Base-by-base conservation (phyloP, 1,140 invertebrate species). In the Pseudomyrmex gracilis region DNA sequence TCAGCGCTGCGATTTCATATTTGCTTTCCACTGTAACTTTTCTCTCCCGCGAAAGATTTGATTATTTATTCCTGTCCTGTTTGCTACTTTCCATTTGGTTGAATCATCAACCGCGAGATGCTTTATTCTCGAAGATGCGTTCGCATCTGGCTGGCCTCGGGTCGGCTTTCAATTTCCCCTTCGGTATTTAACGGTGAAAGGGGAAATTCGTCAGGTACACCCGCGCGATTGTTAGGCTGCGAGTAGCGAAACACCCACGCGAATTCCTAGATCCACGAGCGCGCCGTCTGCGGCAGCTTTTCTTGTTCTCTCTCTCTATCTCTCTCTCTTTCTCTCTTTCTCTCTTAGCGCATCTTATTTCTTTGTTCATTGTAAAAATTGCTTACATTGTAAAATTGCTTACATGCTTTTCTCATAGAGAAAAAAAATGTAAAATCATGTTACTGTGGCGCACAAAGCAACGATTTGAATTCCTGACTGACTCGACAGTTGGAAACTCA, bases 241-340 rank as follows among this genome's bases (percentile, higher is more conserved):
- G 64, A 83, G 82, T 90, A 86, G 70, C 85, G 76, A 61, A 74
- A 77, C 90, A 22, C 91, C 91, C 88, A 92, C 91, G 85, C 87
- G 66, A 92, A 92, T 92, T 91, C 91, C 90, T 85, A 73, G 87
- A 86, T 86, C 74, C 85, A 74, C 82, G 78, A 88, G 85, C 87
- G 84, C n/a, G 20, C 45, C 45, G 8, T 4, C 77, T 76, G 64
- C 45, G 43, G 55, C 64, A 68, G 51, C 60, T 84, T 53, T 70
- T 60, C 24, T 24, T n/a, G 63, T 51, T 51, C 34, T 34, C 34
- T 7, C 34, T 34, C 2, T 34, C 34, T 24, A n/a, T n/a, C n/a
- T 24, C 22, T 68, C 58, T 51, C 34, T 34, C 34, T 7, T 5
- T 34, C 2, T 34, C 34, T 24, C 68, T 57, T 49, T 22, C 22